These are phyloP conservation scores for Limnephilus marmoratus DNA, from an alignment of 2,888 invertebrate species.

Conservation along the genomic window DNA sequence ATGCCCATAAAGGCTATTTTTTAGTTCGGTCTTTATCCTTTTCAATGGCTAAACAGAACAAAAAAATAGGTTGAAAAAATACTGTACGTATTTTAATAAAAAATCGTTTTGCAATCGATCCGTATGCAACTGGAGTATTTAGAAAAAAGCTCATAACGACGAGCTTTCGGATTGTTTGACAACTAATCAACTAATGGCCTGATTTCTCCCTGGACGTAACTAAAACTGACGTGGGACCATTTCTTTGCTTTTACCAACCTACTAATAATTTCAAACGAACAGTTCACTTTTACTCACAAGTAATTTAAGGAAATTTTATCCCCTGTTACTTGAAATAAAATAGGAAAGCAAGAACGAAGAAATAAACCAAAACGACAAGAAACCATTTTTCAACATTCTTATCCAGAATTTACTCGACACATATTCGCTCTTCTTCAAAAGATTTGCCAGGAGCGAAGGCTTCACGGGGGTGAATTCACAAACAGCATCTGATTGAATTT, in stretches of 20 bases:
- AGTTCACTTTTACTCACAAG: not conserved
- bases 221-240: not conserved
- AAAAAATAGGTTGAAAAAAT: too few species aligned
- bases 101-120: too few species aligned
- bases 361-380: not conserved
- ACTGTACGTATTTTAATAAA: too few species aligned
- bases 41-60: too few species aligned
- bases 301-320: not conserved
- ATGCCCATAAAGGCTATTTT: too few species aligned
- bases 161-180: not conserved
- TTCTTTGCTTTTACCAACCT: not conserved
- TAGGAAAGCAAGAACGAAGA: not conserved
- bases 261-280: not conserved
- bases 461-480: not conserved
- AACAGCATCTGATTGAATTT: not conserved
- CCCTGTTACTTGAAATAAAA: not conserved
- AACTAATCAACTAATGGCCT: slow-evolving; percentile 9
- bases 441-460: not conserved
- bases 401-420: not conserved
- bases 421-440: slow-evolving; percentile 2
- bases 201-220: not conserved
- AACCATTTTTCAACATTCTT: not conserved
- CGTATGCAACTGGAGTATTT: not conserved
- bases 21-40: too few species aligned
- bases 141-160: not conserved